Conservation (phyloP, 2,797 vertebrate species). For the Gymnodraco acuticeps region DNA sequence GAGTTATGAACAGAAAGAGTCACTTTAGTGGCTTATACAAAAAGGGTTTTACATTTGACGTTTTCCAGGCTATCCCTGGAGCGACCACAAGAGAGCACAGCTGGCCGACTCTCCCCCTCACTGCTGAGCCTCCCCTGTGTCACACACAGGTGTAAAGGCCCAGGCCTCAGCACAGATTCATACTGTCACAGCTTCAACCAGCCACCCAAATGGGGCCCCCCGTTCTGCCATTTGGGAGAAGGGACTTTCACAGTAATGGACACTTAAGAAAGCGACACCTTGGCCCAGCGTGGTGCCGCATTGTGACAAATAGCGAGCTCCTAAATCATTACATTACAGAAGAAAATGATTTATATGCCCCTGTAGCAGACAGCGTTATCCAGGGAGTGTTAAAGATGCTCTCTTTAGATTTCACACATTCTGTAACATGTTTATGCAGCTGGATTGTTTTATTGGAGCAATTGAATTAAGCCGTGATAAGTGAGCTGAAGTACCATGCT, state of each 20-base stretch:
- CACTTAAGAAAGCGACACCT: slow-evolving; percentile 84
- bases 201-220: slow-evolving; percentile 81
- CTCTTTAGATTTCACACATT: slow-evolving; percentile 85
- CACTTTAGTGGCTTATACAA: slow-evolving; percentile 49
- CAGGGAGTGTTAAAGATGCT: slow-evolving; percentile 79
- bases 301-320: slow-evolving; percentile 80
- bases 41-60: slow-evolving; percentile 52
- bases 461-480: slow-evolving; percentile 84
- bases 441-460: slow-evolving; percentile 88
- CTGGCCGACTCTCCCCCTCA: slow-evolving; percentile 73
- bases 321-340: slow-evolving; percentile 80
- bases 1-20: slow-evolving; percentile 48
- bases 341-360: slow-evolving; percentile 83
- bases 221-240: slow-evolving; percentile 85
- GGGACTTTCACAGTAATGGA: slow-evolving; percentile 82
- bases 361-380: slow-evolving; percentile 71
- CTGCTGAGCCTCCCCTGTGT: slow-evolving; percentile 63
- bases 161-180: slow-evolving; percentile 64
- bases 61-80: slow-evolving; percentile 71
- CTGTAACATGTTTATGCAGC: slow-evolving; percentile 88
- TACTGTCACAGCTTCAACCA: slow-evolving; percentile 64
- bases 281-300: slow-evolving; percentile 80
- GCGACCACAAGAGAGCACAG: slow-evolving; percentile 81
- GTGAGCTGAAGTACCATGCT: slow-evolving; percentile 77
- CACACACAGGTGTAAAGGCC: slow-evolving; percentile 82